Evolutionary conservation across 2,888 invertebrate species (phyloP), one percentile per base, ranked within the genome.

Genomic region (Perdita meconis): DNA sequence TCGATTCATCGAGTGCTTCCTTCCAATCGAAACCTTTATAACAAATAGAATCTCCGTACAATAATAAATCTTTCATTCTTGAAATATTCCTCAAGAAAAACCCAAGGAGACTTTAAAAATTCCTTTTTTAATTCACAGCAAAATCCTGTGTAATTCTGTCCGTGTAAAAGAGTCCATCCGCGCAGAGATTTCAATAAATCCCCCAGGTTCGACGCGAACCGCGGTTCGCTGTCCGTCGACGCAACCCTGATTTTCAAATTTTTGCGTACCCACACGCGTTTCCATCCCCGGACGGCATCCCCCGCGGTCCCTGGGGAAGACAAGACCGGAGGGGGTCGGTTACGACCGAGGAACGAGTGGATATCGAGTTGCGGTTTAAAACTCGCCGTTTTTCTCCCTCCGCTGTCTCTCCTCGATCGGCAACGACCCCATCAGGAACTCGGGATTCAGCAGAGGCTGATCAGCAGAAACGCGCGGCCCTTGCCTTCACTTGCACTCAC

Each of bases 361-460:
- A 91, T 91, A 92, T 90, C 88, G 89, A 82, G 82, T 87, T 91
- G 92, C 90, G 92, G 90, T 92, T 92, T 92, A 92, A 92, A 91
- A 89, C 86, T 80, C 86, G 76, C 75, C 88, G 88, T 80, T 73
- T 36, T 73, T 38, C 57, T 65, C 86, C 87, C 88, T 86, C 75
- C 64, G 51, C 64, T 74, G 64, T 78, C 80, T 69, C 72, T 66
- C 65, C 72, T 80, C 73, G 72, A 79, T 72, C 74, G 76, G 80
- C 81, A 74, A 83, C 86, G 79, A 86, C 87, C 83, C 81, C 78
- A 80, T 82, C 78, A 83, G 79, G 64, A 86, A 82, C 77, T 85
- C 86, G 82, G 88, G 90, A 90, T 91, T 91, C 91, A 83, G 89
- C 89, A 86, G n/a, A n/a, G 80, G 89, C 84, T 84, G 91, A 92